These are phyloP conservation scores for Ips typographus DNA, from an alignment of 1,140 invertebrate genomes.

Conservation along the genomic window DNA sequence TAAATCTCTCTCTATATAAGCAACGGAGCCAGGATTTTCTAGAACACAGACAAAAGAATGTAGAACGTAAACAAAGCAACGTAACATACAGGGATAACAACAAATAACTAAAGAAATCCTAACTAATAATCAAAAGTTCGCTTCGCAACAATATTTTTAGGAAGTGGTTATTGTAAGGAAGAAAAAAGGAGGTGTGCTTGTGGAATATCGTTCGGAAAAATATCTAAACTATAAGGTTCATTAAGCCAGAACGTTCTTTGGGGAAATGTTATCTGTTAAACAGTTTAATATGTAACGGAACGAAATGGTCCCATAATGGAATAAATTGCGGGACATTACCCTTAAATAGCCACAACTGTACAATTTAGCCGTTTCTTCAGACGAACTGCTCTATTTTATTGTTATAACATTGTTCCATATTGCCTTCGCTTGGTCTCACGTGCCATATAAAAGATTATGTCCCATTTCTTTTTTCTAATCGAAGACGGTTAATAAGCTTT, in stretches of 20 bases:
- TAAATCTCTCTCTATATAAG: no score
- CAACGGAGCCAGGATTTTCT: no score
- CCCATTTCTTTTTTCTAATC: neutral
- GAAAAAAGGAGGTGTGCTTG: neutral
- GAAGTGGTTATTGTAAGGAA: no score
- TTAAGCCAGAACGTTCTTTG: constrained; percentile 17
- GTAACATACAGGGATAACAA: no score
- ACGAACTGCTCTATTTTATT: constrained; percentile 41
- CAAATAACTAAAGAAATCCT: no score
- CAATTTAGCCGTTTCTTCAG: constrained; percentile 42
- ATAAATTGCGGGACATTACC: constrained; percentile 42
- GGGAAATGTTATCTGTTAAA: constrained; percentile 38
- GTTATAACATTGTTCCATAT: constrained; percentile 42
- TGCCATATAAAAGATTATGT: constrained; percentile 29
- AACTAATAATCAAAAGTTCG: no score
- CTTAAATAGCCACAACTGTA: constrained; percentile 42
- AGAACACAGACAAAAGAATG: no score
- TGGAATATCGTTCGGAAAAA: constrained; percentile 15
- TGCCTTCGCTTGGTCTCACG: constrained; percentile 32
- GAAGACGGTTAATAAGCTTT: neutral
- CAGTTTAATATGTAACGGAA: constrained; percentile 37
- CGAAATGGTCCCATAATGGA: constrained; percentile 39
- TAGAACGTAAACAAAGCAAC: no score
- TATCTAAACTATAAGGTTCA: constrained; percentile 24
- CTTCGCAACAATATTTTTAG: no score